Percentiles rank a stretch among this genome's conserved stretches.
Evolutionary conservation across 2,888 invertebrate species (phyloP).

Genomic region (Ptychoptera contaminata): DNA sequence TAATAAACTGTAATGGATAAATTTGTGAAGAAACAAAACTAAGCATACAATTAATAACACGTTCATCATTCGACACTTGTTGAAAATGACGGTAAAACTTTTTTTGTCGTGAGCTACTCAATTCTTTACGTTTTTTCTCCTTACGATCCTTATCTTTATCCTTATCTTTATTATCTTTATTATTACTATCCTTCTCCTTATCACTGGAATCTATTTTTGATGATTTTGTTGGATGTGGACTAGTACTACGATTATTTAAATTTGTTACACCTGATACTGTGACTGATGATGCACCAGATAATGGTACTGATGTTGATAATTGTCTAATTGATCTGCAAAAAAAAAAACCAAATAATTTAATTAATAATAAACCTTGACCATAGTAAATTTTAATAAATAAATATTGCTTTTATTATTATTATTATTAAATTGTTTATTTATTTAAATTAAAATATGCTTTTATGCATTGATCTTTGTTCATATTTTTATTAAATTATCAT

Average conservation of each 20-base stretch:
- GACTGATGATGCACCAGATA: constrained; percentile 14
- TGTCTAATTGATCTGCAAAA: constrained; percentile 18
- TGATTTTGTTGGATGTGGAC: constrained; percentile 15
- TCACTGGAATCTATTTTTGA: neutral
- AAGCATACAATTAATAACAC: constrained; percentile 67
- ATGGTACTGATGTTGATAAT: constrained; percentile 14
- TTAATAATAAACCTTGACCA: too few species aligned
- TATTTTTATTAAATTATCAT: too few species aligned
- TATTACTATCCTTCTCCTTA: neutral
- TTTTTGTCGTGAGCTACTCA: constrained; percentile 51
- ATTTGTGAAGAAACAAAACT: constrained; percentile 1
- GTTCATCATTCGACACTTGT: constrained; percentile 68
- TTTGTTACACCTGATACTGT: neutral
- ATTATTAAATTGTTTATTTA: too few species aligned
- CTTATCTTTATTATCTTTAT: constrained; percentile 14
- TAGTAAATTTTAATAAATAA: too few species aligned
- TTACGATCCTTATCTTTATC: constrained; percentile 12
- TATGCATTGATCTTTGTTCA: too few species aligned
- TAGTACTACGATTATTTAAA: constrained; percentile 17
- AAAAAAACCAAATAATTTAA: constrained; percentile 1
- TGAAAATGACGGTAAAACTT: constrained; percentile 81
- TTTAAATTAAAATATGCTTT: too few species aligned
- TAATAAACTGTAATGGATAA: constrained; percentile 2
- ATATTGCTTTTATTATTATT: too few species aligned
- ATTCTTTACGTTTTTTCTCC: constrained; percentile 27